Evolutionary conservation across 2,113 vertebrate species (phyloP).

Genomic region (Tupaia chinensis): DNA sequence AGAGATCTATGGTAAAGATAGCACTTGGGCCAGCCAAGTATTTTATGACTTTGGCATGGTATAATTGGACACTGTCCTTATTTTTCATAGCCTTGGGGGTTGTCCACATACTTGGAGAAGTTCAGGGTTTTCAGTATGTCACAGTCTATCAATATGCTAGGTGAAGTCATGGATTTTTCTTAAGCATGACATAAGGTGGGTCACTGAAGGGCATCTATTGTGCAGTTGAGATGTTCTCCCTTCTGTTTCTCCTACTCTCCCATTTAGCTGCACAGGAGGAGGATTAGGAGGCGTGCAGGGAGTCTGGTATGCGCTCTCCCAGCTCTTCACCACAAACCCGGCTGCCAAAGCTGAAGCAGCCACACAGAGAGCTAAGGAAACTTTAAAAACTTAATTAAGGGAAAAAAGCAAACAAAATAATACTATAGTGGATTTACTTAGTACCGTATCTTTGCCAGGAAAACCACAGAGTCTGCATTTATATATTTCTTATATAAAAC

Average conservation of each 20-base stretch:
- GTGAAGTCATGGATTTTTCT: slow-evolving; percentile 33
- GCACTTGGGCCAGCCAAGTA: not conserved
- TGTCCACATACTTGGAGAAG: not conserved
- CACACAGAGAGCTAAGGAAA: slow-evolving; percentile 89
- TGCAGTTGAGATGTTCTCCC: not conserved
- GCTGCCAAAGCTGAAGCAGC: slow-evolving; percentile 87
- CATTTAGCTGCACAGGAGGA: slow-evolving; percentile 31
- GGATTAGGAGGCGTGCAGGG: not conserved
- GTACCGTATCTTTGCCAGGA: slow-evolving; percentile 83
- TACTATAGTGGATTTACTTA: slow-evolving; percentile 86
- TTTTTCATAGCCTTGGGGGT: slow-evolving; percentile 33
- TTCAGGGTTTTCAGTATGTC: not conserved
- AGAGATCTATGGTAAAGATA: slow-evolving; percentile 51
- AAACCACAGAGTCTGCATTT: slow-evolving; percentile 87
- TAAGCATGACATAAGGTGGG: not conserved
- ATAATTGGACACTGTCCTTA: slow-evolving; percentile 15
- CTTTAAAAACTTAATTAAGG: slow-evolving; percentile 88
- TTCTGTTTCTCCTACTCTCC: slow-evolving; percentile 3
- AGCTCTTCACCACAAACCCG: slow-evolving; percentile 74
- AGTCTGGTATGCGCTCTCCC: slow-evolving; percentile 64
- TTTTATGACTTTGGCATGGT: not conserved
- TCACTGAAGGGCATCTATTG: slow-evolving; percentile 24
- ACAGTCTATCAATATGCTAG: not conserved
- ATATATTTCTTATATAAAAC: slow-evolving; percentile 86
- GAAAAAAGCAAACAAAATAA: slow-evolving; percentile 89